A percentile compares a stretch with the other conserved stretches of the same genome.
Evolutionary conservation across 2,797 vertebrate genomes (phyloP).

Genomic region (Aulostomus chinensis): DNA sequence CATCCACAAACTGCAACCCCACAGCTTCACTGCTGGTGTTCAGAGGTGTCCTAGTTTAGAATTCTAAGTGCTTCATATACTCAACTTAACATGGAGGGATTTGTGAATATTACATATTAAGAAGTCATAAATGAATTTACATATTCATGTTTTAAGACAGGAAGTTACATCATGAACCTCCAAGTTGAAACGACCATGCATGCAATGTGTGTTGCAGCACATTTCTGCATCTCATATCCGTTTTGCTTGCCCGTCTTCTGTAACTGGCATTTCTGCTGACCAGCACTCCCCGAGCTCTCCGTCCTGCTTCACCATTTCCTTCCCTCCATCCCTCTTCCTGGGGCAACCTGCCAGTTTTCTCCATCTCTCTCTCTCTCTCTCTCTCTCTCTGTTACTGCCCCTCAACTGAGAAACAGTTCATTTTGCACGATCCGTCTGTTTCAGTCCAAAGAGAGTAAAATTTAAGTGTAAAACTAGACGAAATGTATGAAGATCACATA

Average conservation of each 20-base stretch:
- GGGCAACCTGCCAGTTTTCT: slow-evolving; percentile 26
- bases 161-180: slow-evolving; percentile 11
- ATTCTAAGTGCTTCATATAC: too few species aligned
- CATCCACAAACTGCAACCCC: too few species aligned
- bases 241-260: slow-evolving; percentile 18
- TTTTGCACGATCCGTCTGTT: slow-evolving; percentile 33
- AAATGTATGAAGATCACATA: slow-evolving; percentile 19
- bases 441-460: slow-evolving; percentile 14
- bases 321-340: slow-evolving; percentile 17
- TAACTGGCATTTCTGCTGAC: slow-evolving; percentile 67
- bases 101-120: too few species aligned
- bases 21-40: too few species aligned
- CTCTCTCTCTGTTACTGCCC: too few species aligned
- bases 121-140: too few species aligned
- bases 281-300: slow-evolving; percentile 33
- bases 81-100: too few species aligned
- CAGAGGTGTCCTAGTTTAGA: too few species aligned
- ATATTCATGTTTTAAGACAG: background rate
- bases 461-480: slow-evolving; percentile 19
- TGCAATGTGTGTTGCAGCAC: slow-evolving; percentile 21
- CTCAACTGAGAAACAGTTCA: slow-evolving; percentile 22
- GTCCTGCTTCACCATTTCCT: slow-evolving; percentile 18
- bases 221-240: slow-evolving; percentile 21
- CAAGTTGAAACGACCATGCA: too few species aligned
- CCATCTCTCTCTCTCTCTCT: too few species aligned